Evolutionary conservation across 2,797 vertebrate species (phyloP), one percentile per base, ranked within the genome.

Genomic region (Bufotes viridis): DNA sequence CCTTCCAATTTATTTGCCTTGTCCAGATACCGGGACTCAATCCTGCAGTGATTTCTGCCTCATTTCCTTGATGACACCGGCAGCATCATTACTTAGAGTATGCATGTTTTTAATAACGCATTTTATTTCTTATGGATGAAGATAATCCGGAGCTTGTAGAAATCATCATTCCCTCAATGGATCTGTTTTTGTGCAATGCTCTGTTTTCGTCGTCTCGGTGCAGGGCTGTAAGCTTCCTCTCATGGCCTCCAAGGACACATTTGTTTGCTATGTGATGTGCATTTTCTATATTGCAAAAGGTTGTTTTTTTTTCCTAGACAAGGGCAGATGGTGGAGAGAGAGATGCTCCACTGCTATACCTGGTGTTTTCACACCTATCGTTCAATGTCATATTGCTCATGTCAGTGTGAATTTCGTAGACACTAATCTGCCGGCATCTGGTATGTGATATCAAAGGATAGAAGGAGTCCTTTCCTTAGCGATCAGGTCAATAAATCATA

Each of bases 341-440:
- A 67, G n/a, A 12, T 58, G 3, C 63, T 24, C 15, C 10, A 4
- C 81, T 34, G 9, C 34, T 29, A 70, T 60, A 70, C 55, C 53
- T 61, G 22, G 76, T 55, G 78, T 53, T 81, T 88, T 88, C 87
- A 61, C 81, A 88, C 72, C 87, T 84, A 57, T 69, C 74, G 26
- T 88, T 76, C 81, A 82, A 82, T 87, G 86, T 82, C 86, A 87
- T 49, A 74, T 76, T 87, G 79, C 76, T 87, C 67, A 75, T 82
- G 57, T 87, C n/a, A 58, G 70, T 58, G 70, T 51, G 70, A 75
- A 75, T 84, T 60, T 84, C 57, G 22, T 84, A 75, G 82, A 22
- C 18, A 20, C 70, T 84, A 84, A 75, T 84, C 69, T 84, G 70
- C 34, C 60, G 7, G 84, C 84, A 85, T 85, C 75, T 85, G 84